Evolutionary conservation across 2,797 vertebrate genomes (phyloP).

Genomic region (Malurus leucopterus): DNA sequence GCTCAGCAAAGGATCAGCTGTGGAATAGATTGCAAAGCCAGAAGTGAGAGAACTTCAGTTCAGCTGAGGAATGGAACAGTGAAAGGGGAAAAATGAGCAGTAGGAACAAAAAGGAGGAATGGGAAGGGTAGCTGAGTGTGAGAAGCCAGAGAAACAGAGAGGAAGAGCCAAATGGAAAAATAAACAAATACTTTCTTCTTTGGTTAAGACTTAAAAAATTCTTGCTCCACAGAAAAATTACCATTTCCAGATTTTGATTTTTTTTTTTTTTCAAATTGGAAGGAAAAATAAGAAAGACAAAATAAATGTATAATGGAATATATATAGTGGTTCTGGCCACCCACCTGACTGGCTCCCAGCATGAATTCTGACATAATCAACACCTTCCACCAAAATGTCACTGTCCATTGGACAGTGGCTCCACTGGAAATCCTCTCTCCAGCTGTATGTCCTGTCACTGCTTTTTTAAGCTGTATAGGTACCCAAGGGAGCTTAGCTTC

Average conservation of each 20-base stretch:
- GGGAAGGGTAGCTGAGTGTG: neutral
- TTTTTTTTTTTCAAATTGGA: slow-evolving; percentile 17
- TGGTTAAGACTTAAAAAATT: slow-evolving; percentile 36
- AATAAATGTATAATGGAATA: neutral
- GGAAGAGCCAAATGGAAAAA: slow-evolving; percentile 46
- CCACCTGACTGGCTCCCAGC: neutral
- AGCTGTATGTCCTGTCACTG: neutral
- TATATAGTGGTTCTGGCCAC: slow-evolving; percentile 21
- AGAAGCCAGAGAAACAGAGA: slow-evolving; percentile 15
- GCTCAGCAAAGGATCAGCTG: neutral
- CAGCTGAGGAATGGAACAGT: slow-evolving; percentile 6
- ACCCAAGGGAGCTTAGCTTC: neutral
- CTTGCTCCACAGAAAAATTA: neutral
- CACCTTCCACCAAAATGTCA: slow-evolving; percentile 19
- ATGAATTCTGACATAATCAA: neutral
- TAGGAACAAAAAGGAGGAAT: neutral
- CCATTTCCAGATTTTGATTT: slow-evolving; percentile 26
- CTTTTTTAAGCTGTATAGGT: neutral
- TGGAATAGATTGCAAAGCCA: slow-evolving; percentile 8
- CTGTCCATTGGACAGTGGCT: neutral
- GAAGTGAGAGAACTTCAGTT: neutral
- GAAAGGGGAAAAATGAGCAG: slow-evolving; percentile 10
- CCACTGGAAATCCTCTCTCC: slow-evolving; percentile 5
- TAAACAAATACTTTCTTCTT: slow-evolving; percentile 39
- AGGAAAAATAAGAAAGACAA: slow-evolving; percentile 13